phyloP scores from a whole-genome alignment of 2,113 vertebrate species.

The Acrocephalus kingi region DNA sequence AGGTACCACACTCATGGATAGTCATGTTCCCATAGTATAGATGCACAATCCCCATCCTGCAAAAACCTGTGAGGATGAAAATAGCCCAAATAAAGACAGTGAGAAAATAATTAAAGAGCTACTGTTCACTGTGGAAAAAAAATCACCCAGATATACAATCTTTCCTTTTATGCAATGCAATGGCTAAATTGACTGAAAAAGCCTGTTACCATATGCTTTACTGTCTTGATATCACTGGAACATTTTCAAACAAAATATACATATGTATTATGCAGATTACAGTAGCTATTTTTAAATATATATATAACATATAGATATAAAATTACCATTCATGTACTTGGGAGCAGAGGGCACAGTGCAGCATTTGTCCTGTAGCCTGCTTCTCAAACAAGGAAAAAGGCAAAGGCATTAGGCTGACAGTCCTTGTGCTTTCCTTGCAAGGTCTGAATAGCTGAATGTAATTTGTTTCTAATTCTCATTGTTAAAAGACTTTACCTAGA shows the following conservation, averaged over 20 bases:
- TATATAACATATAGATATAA: not conserved
- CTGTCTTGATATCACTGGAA: not conserved
- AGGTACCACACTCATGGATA: not conserved
- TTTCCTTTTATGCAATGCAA: not conserved
- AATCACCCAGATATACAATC: not conserved
- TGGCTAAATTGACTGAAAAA: not conserved
- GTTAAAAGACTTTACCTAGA: not conserved
- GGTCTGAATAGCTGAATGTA: not conserved
- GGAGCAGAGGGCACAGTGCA: not conserved
- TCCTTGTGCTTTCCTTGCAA: not conserved
- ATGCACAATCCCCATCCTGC: not conserved
- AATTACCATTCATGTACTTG: not conserved
- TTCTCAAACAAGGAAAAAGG: not conserved
- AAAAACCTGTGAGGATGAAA: not conserved
- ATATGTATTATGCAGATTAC: not conserved
- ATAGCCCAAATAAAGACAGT: not conserved
- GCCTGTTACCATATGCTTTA: not conserved
- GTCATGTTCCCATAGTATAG: not conserved
- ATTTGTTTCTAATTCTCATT: slow-evolving; percentile 20
- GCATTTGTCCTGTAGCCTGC: not conserved
- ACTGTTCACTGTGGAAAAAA: not conserved
- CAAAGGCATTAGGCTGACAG: not conserved
- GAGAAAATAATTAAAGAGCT: not conserved
- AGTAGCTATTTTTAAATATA: not conserved
- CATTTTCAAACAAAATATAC: not conserved